A percentile compares a stretch with the other conserved stretches of the same genome.
Evolutionary conservation across 2,113 vertebrate species (phyloP).

Genomic region (Semnornis frantzii): DNA sequence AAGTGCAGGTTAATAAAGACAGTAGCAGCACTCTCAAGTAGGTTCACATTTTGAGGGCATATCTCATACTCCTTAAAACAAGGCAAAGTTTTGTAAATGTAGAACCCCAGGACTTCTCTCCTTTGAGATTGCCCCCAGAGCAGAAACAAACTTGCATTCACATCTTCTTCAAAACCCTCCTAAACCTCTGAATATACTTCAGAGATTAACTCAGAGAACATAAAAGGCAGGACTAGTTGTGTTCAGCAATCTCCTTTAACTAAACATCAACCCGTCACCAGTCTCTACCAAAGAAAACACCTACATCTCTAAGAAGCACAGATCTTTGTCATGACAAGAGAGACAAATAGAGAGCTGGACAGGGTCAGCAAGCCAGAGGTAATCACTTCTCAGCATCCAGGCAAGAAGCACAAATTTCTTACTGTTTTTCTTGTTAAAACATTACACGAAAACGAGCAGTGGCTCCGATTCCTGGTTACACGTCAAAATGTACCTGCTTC

Average conservation of each 20-base stretch:
- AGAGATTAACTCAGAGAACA: neutral
- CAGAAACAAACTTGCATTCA: neutral
- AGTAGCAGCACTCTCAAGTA: neutral
- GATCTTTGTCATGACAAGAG: neutral
- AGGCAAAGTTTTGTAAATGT: neutral
- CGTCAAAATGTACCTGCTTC: neutral
- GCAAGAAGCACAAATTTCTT: neutral
- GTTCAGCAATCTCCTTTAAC: neutral
- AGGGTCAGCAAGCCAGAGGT: neutral
- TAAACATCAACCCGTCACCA: neutral
- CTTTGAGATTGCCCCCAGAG: neutral
- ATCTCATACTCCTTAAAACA: neutral
- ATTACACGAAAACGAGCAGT: neutral
- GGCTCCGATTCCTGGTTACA: neutral
- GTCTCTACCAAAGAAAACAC: neutral
- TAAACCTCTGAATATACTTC: neutral
- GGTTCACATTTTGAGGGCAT: neutral
- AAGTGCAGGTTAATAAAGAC: neutral
- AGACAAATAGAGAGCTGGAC: neutral
- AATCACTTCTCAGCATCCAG: neutral
- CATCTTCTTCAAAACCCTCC: neutral
- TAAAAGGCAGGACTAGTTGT: neutral
- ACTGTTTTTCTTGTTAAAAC: neutral
- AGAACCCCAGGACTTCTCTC: neutral
- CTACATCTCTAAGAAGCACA: neutral